Percentiles rank a stretch among this genome's conserved stretches.
phyloP scores from a whole-genome alignment of 2,113 vertebrate genomes.

The Orycteropus afer region DNA sequence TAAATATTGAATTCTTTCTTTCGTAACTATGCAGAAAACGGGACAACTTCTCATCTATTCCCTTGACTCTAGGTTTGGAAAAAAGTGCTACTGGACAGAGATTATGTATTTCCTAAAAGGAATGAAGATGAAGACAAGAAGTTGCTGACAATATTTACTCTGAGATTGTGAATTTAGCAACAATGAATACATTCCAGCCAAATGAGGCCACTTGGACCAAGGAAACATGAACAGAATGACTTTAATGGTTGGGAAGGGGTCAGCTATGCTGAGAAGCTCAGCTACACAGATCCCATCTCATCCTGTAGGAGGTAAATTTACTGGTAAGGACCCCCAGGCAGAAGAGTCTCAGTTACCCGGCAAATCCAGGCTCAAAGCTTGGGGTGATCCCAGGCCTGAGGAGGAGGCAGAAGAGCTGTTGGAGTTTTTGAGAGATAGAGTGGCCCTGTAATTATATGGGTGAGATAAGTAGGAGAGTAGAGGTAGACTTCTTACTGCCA shows the following conservation, averaged over 20 bases:
- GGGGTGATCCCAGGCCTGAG: neutral
- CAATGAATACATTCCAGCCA: neutral
- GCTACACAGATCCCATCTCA: neutral
- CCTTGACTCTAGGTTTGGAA: neutral
- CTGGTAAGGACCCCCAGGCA: neutral
- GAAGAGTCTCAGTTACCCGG: neutral
- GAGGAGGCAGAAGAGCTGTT: neutral
- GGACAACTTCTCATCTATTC: conserved; percentile 28
- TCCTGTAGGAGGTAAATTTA: neutral
- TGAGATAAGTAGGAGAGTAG: neutral
- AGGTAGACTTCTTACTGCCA: neutral
- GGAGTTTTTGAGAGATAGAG: neutral
- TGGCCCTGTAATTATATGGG: neutral
- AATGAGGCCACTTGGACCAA: neutral
- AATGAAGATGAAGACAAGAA: neutral
- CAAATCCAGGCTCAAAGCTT: neutral
- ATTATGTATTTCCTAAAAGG: conserved; percentile 1
- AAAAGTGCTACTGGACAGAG: neutral
- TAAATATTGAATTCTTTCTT: conserved; percentile 78
- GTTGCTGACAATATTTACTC: neutral
- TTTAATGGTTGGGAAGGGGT: neutral
- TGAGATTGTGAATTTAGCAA: conserved; percentile 13
- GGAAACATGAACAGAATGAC: neutral
- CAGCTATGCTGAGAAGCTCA: neutral
- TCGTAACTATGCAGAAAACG: conserved; percentile 43